Evolutionary conservation across 2,797 vertebrate genomes (phyloP).

Genomic region (Taeniopygia guttata): DNA sequence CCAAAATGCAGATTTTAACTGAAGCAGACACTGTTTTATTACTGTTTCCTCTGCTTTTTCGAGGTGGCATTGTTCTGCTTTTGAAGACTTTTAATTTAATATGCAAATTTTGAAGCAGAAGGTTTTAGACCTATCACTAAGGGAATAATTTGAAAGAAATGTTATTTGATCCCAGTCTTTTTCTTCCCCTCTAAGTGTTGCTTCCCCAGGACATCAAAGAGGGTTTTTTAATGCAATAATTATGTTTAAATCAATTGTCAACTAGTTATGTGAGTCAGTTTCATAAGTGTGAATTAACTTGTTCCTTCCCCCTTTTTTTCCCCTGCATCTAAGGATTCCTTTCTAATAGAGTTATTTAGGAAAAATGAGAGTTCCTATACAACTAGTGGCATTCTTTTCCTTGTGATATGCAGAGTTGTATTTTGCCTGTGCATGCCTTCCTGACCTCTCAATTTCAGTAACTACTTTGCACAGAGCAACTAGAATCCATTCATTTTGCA

Average conservation of each 20-base stretch:
- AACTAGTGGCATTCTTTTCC: not conserved
- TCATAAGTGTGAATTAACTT: not conserved
- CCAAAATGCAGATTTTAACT: not conserved
- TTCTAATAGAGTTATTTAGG: not conserved
- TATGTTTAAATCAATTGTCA: not conserved
- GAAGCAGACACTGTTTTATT: not conserved
- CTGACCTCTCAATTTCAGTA: not conserved
- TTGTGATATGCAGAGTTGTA: not conserved
- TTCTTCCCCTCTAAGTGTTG: not conserved
- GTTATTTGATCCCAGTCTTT: not conserved
- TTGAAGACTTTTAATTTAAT: not conserved
- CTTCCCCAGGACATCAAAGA: not conserved
- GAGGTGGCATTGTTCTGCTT: not conserved
- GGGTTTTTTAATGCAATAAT: not conserved
- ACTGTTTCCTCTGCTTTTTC: not conserved
- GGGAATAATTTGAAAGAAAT: conserved; percentile 1
- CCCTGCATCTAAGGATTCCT: not conserved
- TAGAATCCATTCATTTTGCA: not conserved
- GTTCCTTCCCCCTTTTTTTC: not conserved
- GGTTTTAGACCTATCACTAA: not conserved
- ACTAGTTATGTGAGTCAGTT: not conserved
- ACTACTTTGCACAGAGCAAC: not conserved
- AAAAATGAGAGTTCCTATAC: not conserved
- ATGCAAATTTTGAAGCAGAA: not conserved
- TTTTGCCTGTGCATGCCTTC: not conserved